phyloP scores from a whole-genome alignment of 2,113 vertebrate genomes.

The Carassius gibelio region DNA sequence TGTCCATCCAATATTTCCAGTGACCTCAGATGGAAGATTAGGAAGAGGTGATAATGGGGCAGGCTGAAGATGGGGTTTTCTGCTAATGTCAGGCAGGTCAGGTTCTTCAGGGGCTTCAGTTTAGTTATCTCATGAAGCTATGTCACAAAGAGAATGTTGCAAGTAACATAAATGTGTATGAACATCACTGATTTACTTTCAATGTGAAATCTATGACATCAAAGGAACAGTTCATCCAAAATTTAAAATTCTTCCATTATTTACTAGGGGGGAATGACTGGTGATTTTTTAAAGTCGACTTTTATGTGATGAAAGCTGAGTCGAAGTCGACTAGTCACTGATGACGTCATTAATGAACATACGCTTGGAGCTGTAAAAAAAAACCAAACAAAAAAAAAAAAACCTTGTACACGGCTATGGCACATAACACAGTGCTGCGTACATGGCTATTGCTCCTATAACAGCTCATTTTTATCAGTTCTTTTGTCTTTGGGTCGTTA shows the following conservation, averaged over 20 bases:
- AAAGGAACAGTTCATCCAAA: not conserved
- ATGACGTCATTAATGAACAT: no score
- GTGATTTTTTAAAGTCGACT: no score
- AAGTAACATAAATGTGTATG: not conserved
- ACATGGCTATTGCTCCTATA: no score
- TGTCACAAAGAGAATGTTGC: constrained; percentile 13
- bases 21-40: constrained; percentile 82
- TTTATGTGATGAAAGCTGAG: no score
- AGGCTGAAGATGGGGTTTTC: constrained; percentile 81
- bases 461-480: no score
- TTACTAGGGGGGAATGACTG: no score
- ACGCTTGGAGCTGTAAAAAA: no score
- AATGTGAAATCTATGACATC: not conserved
- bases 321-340: no score
- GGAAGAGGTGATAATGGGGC: constrained; percentile 80
- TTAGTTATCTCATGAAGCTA: constrained; percentile 84
- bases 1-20: constrained; percentile 80
- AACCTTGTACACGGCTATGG: no score
- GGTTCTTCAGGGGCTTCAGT: constrained; percentile 81
- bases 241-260: not conserved
- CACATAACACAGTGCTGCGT: no score
- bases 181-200: not conserved
- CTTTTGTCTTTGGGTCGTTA: no score
- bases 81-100: constrained; percentile 77
- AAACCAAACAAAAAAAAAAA: no score